These are phyloP conservation scores for Micropoecilia bifurca DNA, from an alignment of 2,797 vertebrate species.

Conservation along the genomic window DNA sequence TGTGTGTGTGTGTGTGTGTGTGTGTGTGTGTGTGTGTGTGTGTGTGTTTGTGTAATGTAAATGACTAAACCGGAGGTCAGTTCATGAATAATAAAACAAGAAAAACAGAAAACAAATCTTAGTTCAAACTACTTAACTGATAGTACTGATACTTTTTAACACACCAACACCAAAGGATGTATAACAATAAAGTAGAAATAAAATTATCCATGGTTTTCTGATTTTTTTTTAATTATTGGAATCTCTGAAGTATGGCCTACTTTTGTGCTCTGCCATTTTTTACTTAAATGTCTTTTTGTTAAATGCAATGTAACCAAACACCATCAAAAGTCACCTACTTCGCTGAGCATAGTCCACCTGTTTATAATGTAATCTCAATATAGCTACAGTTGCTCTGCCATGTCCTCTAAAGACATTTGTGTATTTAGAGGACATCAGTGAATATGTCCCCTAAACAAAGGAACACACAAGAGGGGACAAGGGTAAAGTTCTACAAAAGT, in stretches of 20 bases:
- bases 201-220: neutral
- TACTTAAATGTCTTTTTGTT: neutral
- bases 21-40: too few relatives aligned
- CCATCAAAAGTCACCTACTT: too few relatives aligned
- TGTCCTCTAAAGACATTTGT: too few relatives aligned
- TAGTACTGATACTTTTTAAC: neutral
- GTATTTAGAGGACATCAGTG: neutral
- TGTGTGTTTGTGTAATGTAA: neutral
- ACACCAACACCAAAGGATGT: neutral
- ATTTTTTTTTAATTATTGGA: neutral
- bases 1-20: too few relatives aligned
- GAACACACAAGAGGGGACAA: neutral
- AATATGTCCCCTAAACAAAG: neutral
- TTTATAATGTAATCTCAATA: too few relatives aligned
- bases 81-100: constrained; percentile 2
- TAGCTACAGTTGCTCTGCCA: neutral
- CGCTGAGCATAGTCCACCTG: too few relatives aligned
- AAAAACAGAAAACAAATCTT: neutral
- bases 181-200: neutral
- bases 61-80: constrained; percentile 8
- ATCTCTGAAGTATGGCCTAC: neutral
- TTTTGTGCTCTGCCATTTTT: neutral
- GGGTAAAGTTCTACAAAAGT: neutral
- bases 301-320: neutral
- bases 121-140: neutral